These are phyloP conservation scores for Chondrilla cf. caribensis DNA, from an alignment of 37 sponge, comb jelly and placozoan genomes.

Conservation along the genomic window DNA sequence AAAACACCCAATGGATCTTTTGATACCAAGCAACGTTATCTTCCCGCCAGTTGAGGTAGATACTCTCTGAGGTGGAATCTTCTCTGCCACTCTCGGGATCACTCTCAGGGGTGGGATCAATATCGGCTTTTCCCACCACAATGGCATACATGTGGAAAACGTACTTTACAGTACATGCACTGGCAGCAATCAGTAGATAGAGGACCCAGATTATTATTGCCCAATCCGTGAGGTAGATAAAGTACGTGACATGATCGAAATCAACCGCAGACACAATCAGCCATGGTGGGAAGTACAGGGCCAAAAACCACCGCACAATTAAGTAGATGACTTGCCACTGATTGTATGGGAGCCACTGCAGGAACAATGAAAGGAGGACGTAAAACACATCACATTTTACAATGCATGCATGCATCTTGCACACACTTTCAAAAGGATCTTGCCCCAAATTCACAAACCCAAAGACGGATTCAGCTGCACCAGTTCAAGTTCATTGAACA, in stretches of 20 bases:
- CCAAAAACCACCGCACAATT: slow-evolving; percentile 35
- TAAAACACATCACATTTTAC: not conserved
- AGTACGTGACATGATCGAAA: not conserved
- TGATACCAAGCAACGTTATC: slow-evolving; percentile 28
- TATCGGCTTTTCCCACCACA: not conserved
- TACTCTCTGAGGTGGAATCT: not conserved
- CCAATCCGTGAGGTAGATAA: slow-evolving; percentile 63
- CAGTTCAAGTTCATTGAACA: too few species aligned
- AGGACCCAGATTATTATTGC: slow-evolving; percentile 16
- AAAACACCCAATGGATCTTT: slow-evolving; percentile 25
- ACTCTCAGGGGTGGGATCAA: not conserved
- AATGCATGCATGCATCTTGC: not conserved
- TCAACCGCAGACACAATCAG: not conserved
- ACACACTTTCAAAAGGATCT: too few species aligned
- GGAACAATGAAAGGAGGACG: too few species aligned
- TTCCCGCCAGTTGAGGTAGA: not conserved
- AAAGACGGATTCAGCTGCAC: too few species aligned
- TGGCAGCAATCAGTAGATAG: slow-evolving; percentile 34
- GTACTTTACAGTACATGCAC: slow-evolving; percentile 12
- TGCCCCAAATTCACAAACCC: too few species aligned
- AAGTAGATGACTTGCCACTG: slow-evolving; percentile 34
- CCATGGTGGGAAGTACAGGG: slow-evolving; percentile 38
- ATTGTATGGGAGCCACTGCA: slow-evolving; percentile 45
- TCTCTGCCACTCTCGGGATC: not conserved
- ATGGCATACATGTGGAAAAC: not conserved